A percentile compares a stretch with the other conserved stretches of the same genome.
Evolutionary conservation across 2,797 vertebrate genomes (phyloP).

Genomic region (Lepus townsendii): DNA sequence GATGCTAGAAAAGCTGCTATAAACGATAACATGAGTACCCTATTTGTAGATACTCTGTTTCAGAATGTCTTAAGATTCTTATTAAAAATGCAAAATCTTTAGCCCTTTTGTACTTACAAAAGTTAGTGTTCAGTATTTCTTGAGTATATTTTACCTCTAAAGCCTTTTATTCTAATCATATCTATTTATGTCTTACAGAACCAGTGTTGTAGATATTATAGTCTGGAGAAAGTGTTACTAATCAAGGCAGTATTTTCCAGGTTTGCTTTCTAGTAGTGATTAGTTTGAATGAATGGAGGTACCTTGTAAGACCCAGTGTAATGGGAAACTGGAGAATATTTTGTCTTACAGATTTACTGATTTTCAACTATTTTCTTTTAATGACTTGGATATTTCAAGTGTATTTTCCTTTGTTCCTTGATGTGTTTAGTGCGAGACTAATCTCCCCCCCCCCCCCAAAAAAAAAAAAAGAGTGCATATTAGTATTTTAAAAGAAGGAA

Average conservation of each 20-base stretch:
- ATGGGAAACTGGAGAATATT: slow-evolving; percentile 33
- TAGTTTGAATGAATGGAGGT: not conserved
- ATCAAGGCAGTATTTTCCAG: slow-evolving; percentile 46
- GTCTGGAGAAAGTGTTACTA: not conserved
- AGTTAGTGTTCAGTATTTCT: not conserved
- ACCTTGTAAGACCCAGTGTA: not conserved
- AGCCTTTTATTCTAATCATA: slow-evolving; percentile 18
- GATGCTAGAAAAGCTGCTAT: not conserved
- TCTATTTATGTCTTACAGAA: not conserved
- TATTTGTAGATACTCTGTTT: not conserved
- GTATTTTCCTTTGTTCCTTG: not conserved
- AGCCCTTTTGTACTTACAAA: slow-evolving; percentile 43
- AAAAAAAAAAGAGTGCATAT: slow-evolving; percentile 8
- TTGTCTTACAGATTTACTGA: not conserved
- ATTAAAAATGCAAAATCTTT: slow-evolving; percentile 42
- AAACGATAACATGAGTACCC: not conserved
- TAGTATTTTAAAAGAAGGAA: slow-evolving; percentile 47
- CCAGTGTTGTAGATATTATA: not conserved
- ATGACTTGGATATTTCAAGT: slow-evolving; percentile 60
- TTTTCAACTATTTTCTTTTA: slow-evolving; percentile 36
- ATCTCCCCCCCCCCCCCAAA: not conserved
- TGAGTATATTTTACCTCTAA: slow-evolving; percentile 47
- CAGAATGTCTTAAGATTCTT: slow-evolving; percentile 15
- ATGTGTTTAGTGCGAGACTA: slow-evolving; percentile 50
- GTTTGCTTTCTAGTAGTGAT: slow-evolving; percentile 46